Percentiles rank a stretch among this genome's conserved stretches.
Evolutionary conservation across 1,140 invertebrate genomes (phyloP).

Genomic region (Lethrus apterus): DNA sequence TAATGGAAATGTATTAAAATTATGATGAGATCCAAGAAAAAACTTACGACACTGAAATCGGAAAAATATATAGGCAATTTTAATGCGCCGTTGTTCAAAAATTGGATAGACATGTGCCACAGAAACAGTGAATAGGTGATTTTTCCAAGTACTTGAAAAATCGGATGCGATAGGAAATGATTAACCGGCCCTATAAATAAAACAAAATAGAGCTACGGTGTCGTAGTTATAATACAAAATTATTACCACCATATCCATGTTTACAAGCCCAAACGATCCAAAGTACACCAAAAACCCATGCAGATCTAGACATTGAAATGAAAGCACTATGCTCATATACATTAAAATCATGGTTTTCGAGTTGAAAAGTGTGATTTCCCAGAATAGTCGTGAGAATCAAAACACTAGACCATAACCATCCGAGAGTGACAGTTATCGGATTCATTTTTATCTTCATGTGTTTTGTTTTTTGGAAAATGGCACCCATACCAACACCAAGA

Average conservation of each 20-base stretch:
- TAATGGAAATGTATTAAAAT: constrained; percentile 13
- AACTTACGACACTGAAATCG: constrained; percentile 24
- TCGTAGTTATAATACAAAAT: constrained; percentile 10
- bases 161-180: constrained; percentile 19
- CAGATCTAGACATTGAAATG: constrained; percentile 24
- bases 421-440: constrained; percentile 13
- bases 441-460: constrained; percentile 20
- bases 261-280: constrained; percentile 32
- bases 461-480: constrained; percentile 24
- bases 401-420: constrained; percentile 22
- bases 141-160: constrained; percentile 22
- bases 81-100: constrained; percentile 27
- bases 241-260: constrained; percentile 28
- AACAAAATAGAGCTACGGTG: constrained; percentile 7
- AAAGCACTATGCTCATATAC: constrained; percentile 22
- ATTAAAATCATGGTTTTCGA: constrained; percentile 25
- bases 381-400: constrained; percentile 20
- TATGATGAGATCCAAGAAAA: constrained; percentile 8
- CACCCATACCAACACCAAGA: constrained; percentile 26
- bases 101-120: constrained; percentile 27
- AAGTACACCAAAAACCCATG: constrained; percentile 27
- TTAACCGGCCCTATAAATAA: constrained; percentile 24
- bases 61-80: constrained; percentile 28
- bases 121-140: constrained; percentile 22
- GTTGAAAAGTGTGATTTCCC: constrained; percentile 22